Evolutionary conservation across 2,888 invertebrate species (phyloP), one percentile per base, ranked within the genome.

Genomic region (Corbicula japonica): DNA sequence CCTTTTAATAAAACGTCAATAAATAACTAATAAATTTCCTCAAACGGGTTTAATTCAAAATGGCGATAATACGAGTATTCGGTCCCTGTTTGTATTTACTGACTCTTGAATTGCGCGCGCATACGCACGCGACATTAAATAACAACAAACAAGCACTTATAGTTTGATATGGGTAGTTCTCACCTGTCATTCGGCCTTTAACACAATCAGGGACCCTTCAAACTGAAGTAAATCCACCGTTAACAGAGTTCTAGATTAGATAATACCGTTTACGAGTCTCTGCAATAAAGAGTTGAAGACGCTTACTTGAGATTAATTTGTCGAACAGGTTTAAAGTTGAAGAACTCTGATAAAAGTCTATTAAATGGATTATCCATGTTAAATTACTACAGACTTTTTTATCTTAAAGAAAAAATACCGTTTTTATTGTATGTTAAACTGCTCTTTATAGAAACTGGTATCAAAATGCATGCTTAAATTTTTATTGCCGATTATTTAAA

Each of bases 101-200:
- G 60, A 61, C 74, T 56, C 74, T 65, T 48, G 52, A 71, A 65
- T 23, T 69, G 58, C 63, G 74, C 63, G 78, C 63, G 74, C 70
- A 70, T 60, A 58, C 70, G 70, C 78, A 79, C 78, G 78, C 78
- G 78, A 63, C 74, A 61, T 70, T 70, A 74, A 79, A 74, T 74
- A 79, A 79, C 78, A 79, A 79, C 75, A 68, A 75, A 72, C 62
- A 63, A 62, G 61, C 66, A 52, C 75, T 68, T 68, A 75, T 54
- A 34, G 54, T 46, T n/a, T 61, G 68, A 68, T 68, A 75, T 28
- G 32, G 68, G 44, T 23, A 26, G 46, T 75, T 75, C 75, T 75
- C 75, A 75, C 75, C 75, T 75, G 75, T 60, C 66, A 32, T n/a
- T 41, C 34, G 71, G 38, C 62, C 54, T 62, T 62, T 62, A 15